Evolutionary conservation across 2,888 invertebrate genomes (phyloP).

Genomic region (Camponotus fellah): DNA sequence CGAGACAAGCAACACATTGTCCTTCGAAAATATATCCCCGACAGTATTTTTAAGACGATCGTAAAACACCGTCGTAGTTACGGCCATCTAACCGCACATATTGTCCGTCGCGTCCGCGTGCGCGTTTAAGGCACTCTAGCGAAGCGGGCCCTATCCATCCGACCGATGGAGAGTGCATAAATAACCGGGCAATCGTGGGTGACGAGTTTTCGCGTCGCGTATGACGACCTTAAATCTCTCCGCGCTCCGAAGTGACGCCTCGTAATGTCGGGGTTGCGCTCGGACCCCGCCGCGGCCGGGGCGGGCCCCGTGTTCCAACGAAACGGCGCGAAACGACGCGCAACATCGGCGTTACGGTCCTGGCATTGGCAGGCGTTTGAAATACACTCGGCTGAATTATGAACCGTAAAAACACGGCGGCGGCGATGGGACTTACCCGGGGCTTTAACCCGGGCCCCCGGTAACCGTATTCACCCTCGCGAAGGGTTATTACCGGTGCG

Average conservation of each 20-base stretch:
- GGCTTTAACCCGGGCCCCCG: constrained; percentile 77
- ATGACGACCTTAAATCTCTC: constrained; percentile 80
- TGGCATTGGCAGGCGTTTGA: constrained; percentile 85
- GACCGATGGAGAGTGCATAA: constrained; percentile 71
- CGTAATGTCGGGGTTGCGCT: constrained; percentile 74
- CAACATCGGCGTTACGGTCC: constrained; percentile 74
- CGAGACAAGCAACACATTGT: constrained; percentile 45
- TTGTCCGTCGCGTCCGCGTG: constrained; percentile 49
- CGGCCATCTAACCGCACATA: constrained; percentile 70
- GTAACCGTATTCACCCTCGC: constrained; percentile 84
- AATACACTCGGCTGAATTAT: constrained; percentile 85
- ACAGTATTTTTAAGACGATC: constrained; percentile 57
- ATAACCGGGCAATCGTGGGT: constrained; percentile 79
- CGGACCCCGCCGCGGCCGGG: constrained; percentile 1
- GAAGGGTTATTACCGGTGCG: constrained; percentile 83
- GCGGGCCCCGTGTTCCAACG: constrained; percentile 37
- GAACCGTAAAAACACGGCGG: constrained; percentile 84
- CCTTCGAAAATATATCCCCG: constrained; percentile 50
- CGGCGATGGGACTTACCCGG: constrained; percentile 73
- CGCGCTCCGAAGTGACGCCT: constrained; percentile 76
- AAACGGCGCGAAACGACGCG: constrained; percentile 50
- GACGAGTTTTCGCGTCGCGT: constrained; percentile 80
- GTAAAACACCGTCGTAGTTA: constrained; percentile 66
- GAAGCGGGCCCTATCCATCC: constrained; percentile 37
- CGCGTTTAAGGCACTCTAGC: constrained; percentile 33